phyloP scores from a whole-genome alignment of 2,888 invertebrate species.

The Cynaeus angustus region DNA sequence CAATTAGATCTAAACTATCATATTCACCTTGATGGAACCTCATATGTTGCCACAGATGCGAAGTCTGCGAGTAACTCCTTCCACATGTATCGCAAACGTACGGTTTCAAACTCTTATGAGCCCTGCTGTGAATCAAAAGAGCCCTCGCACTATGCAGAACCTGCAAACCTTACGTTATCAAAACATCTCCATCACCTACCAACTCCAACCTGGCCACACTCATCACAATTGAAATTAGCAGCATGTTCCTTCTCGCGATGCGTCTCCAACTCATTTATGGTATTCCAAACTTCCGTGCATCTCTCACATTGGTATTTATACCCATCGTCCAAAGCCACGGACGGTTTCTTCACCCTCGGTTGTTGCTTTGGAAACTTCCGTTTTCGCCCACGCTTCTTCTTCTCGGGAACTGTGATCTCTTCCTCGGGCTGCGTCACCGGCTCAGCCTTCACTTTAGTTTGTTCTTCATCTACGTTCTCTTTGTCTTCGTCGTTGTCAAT shows the following conservation, averaged over 20 bases:
- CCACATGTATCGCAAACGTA: conserved; percentile 78
- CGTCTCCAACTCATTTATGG: conserved; percentile 64
- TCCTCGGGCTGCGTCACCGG: conserved; percentile 49
- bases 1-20: too few species aligned
- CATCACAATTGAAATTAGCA: conserved; percentile 69
- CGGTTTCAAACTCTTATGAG: conserved; percentile 71
- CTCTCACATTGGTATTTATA: conserved; percentile 70
- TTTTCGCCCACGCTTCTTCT: conserved; percentile 67
- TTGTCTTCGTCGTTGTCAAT: conserved; percentile 30
- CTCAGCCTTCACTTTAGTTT: conserved; percentile 54
- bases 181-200: neutral
- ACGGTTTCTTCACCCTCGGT: conserved; percentile 55
- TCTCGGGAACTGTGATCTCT: conserved; percentile 52
- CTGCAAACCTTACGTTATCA: conserved; percentile 54
- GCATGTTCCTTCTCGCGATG: conserved; percentile 69
- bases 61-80: conserved; percentile 77
- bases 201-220: conserved; percentile 68
- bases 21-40: conserved; percentile 80
- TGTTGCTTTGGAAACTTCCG: conserved; percentile 64
- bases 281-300: conserved; percentile 66
- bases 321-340: conserved; percentile 61
- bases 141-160: conserved; percentile 70
- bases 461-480: conserved; percentile 24
- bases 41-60: conserved; percentile 79
- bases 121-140: conserved; percentile 69